Evolutionary conservation across 2,113 vertebrate genomes (phyloP).

Genomic region (Eulacestoma nigropectus): DNA sequence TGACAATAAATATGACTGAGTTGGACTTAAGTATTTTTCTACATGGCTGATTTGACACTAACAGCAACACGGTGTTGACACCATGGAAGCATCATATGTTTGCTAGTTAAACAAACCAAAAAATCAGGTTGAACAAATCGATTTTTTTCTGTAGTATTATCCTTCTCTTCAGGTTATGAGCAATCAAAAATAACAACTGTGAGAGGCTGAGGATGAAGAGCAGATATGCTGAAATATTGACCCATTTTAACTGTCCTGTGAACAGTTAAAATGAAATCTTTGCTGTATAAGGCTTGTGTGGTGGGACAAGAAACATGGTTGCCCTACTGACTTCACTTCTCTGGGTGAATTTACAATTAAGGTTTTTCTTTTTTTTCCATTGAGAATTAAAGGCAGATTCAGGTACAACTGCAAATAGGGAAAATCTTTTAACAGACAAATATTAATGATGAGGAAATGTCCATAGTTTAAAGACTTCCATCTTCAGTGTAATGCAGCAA

Average conservation of each 20-base stretch:
- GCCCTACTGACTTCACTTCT: neutral
- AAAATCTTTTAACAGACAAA: neutral
- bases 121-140: conserved; percentile 29
- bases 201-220: conserved; percentile 2
- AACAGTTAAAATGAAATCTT: neutral
- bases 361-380: neutral
- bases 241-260: too few relatives aligned
- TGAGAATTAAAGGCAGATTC: neutral
- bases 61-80: neutral
- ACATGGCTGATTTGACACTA: neutral
- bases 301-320: neutral
- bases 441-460: neutral
- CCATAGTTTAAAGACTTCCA: neutral
- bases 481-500: neutral
- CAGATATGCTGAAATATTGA: neutral
- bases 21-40: neutral
- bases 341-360: neutral
- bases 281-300: neutral
- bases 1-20: conserved; percentile 15
- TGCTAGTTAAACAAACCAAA: conserved; percentile 37
- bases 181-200: neutral
- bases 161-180: neutral
- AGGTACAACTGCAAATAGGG: neutral
- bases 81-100: neutral
- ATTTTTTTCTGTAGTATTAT: neutral